Evolutionary conservation across 2,888 invertebrate species (phyloP).

Genomic region (Seladonia tumulorum): DNA sequence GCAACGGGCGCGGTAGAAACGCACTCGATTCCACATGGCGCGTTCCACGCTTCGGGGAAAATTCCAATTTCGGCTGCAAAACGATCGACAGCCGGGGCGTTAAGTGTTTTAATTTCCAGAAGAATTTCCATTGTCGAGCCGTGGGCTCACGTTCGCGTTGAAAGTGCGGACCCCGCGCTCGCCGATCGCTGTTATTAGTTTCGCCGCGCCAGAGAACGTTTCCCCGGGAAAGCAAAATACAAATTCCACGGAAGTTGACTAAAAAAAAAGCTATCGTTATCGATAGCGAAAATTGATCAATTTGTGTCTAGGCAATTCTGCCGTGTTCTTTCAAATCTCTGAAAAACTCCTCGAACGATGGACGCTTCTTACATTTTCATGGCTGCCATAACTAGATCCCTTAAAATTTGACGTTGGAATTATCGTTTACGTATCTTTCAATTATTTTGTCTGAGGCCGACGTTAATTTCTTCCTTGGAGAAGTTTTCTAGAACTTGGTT

Average conservation of each 20-base stretch:
- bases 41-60: background rate
- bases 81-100: slow-evolving; percentile 27
- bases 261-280: background rate
- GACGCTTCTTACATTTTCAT: too few relatives aligned
- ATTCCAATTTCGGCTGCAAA: slow-evolving; percentile 46
- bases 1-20: background rate
- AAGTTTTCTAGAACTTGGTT: too few relatives aligned
- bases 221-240: background rate
- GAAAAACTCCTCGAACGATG: too few relatives aligned
- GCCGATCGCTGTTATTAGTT: slow-evolving; percentile 2
- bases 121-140: slow-evolving; percentile 36
- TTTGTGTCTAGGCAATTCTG: background rate
- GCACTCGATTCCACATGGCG: slow-evolving; percentile 1
- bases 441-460: too few relatives aligned
- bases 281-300: background rate
- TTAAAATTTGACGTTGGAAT: too few relatives aligned
- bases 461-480: too few relatives aligned
- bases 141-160: background rate
- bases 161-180: background rate
- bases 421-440: too few relatives aligned
- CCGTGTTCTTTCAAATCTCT: too few relatives aligned
- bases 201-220: background rate
- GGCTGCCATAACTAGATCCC: too few relatives aligned
- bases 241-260: background rate
- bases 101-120: slow-evolving; percentile 52